Conservation (phyloP, 2,888 invertebrate species). For the Boloria selene region DNA sequence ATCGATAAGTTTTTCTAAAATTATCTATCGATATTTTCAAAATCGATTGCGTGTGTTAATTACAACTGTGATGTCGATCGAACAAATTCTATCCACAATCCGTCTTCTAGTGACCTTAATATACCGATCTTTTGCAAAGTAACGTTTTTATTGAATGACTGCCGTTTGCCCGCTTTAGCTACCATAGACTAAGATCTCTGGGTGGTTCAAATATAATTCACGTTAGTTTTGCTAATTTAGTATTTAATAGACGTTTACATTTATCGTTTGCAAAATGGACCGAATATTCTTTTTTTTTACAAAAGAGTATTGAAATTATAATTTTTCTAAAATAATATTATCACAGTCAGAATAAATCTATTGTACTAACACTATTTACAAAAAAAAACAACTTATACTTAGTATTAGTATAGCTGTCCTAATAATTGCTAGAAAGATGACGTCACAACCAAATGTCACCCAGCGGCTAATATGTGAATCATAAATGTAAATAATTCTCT, state of each 20-base stretch:
- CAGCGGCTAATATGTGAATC: slow-evolving; percentile 1
- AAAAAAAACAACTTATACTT: not conserved
- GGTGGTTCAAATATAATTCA: too few relatives aligned
- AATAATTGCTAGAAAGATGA: not conserved
- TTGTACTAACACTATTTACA: not conserved
- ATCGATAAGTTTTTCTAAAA: not conserved
- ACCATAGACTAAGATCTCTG: not conserved
- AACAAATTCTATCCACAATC: slow-evolving; percentile 39
- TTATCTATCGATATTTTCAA: not conserved
- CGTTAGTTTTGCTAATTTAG: too few relatives aligned
- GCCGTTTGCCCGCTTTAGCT: slow-evolving; percentile 10
- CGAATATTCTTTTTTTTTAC: too few relatives aligned
- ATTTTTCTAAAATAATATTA: not conserved
- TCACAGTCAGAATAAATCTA: not conserved
- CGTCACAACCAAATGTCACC: not conserved
- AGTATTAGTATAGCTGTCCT: not conserved
- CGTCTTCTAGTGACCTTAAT: slow-evolving; percentile 43
- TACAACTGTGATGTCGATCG: slow-evolving; percentile 4
- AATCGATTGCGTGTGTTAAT: slow-evolving; percentile 1
- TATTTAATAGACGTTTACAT: too few relatives aligned
- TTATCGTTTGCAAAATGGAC: too few relatives aligned
- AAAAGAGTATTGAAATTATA: too few relatives aligned
- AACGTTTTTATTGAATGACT: slow-evolving; percentile 8
- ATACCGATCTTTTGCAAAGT: slow-evolving; percentile 31
- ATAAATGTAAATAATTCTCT: slow-evolving; percentile 9